These are phyloP conservation scores for Macroteleia sp. DNA, from an alignment of 2,888 invertebrate genomes.

Conservation along the genomic window DNA sequence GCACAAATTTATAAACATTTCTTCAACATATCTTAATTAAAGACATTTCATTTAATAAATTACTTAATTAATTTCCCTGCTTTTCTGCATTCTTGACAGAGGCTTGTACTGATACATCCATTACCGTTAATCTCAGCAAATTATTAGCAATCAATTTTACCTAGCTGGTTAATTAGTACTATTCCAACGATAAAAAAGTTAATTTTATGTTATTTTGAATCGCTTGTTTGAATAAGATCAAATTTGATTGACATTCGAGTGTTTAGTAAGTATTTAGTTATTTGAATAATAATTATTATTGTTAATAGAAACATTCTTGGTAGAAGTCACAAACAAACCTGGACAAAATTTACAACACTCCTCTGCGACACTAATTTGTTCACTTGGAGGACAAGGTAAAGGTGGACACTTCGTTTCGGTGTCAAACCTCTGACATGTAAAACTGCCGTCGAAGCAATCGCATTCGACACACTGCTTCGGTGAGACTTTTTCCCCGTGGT, in stretches of 20 bases:
- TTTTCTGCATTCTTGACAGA: background rate
- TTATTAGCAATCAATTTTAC: slow-evolving; percentile 1
- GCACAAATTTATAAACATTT: background rate
- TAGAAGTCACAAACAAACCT: slow-evolving; percentile 85
- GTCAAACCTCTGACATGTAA: slow-evolving; percentile 90
- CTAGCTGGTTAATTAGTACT: background rate
- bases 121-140: slow-evolving; percentile 6
- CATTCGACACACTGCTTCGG: slow-evolving; percentile 92
- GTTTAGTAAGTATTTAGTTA: slow-evolving; percentile 12
- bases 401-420: slow-evolving; percentile 90
- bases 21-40: too few relatives aligned
- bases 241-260: background rate
- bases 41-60: too few relatives aligned
- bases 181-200: too few relatives aligned
- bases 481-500: slow-evolving; percentile 91
- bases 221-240: background rate
- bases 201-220: background rate
- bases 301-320: background rate
- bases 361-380: slow-evolving; percentile 92
- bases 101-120: slow-evolving; percentile 9
- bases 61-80: background rate
- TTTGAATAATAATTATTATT: background rate
- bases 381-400: slow-evolving; percentile 90
- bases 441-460: slow-evolving; percentile 92
- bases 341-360: slow-evolving; percentile 96